Base-by-base conservation (phyloP, 2,888 invertebrate genomes). In the Steromphala cineraria region DNA sequence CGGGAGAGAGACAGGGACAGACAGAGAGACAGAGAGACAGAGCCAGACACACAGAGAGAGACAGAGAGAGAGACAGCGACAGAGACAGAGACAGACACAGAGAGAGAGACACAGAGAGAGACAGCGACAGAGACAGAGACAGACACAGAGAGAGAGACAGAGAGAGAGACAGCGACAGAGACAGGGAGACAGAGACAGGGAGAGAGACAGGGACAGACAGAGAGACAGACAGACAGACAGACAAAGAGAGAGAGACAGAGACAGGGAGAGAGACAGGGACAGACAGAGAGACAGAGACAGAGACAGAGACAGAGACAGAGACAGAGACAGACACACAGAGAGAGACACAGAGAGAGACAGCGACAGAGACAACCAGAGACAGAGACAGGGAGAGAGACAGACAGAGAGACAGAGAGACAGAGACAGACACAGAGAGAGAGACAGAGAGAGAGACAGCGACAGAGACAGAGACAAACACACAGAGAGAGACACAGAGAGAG, bases 91-190 rank as follows among this genome's bases (percentile, higher is more conserved):
- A 46, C 4, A 40, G 7, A 46, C 10, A 78, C 2, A n/a, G 21
- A 62, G 17, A 19, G 56, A 31, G n/a, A 46, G 56, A 17, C 31
- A 67, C 1, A 40, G 36, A 21, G 40, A 21, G 19, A 78, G 15
- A 19, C 46, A 28, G 17, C 3, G 46, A 62, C 7, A 46, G n/a
- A 46, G 10, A 19, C 7, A 24, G 5, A 46, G 78, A 24, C 21
- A 78, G 67, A 67, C 15, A 67, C 28, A 67, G 52, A 78, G 21
- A 40, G 78, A 67, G 46, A 52, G 67, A 52, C 28, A 71, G 28
- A 36, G 52, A 53, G 19, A 53, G 74, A 55, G 74, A 28, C n/a
- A 55, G 79, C 28, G 74, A 53, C 28, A 75, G 74, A 75, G 74
- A 53, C n/a, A 75, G 74, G 36, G 79, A 71, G 28, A 53, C 19